phyloP scores from a whole-genome alignment of 2,888 invertebrate genomes.

The Watsonalla cultraria region DNA sequence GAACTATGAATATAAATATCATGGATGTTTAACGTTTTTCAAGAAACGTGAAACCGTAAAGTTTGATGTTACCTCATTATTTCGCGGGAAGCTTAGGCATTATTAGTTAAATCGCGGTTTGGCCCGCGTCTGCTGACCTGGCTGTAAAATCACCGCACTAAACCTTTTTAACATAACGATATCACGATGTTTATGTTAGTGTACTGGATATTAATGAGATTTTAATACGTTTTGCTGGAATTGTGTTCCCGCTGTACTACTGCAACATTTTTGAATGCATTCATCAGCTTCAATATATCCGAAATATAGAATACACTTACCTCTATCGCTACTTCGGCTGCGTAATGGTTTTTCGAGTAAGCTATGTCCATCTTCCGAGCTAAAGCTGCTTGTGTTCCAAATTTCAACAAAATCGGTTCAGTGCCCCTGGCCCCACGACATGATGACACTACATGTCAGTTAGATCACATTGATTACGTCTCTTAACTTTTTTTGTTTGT shows the following conservation, averaged over 20 bases:
- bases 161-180: background rate
- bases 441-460: too few relatives aligned
- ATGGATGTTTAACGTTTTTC: slow-evolving; percentile 15
- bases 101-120: slow-evolving; percentile 30
- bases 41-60: slow-evolving; percentile 10
- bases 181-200: background rate
- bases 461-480: too few relatives aligned
- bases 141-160: background rate
- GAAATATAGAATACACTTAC: background rate
- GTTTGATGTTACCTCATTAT: slow-evolving; percentile 9
- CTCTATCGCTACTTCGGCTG: too few relatives aligned
- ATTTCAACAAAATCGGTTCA: too few relatives aligned
- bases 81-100: slow-evolving; percentile 23
- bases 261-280: background rate
- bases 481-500: too few relatives aligned
- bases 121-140: slow-evolving; percentile 24
- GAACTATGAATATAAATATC: background rate
- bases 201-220: background rate
- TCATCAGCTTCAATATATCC: background rate
- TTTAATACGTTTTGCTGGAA: background rate
- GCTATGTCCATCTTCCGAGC: too few relatives aligned
- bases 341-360: too few relatives aligned
- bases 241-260: background rate
- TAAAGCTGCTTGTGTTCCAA: too few relatives aligned
- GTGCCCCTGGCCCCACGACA: too few relatives aligned